Percentiles rank a stretch among this genome's conserved stretches.
Conservation (phyloP, 2,888 invertebrate genomes). For the Graphium colonna region DNA sequence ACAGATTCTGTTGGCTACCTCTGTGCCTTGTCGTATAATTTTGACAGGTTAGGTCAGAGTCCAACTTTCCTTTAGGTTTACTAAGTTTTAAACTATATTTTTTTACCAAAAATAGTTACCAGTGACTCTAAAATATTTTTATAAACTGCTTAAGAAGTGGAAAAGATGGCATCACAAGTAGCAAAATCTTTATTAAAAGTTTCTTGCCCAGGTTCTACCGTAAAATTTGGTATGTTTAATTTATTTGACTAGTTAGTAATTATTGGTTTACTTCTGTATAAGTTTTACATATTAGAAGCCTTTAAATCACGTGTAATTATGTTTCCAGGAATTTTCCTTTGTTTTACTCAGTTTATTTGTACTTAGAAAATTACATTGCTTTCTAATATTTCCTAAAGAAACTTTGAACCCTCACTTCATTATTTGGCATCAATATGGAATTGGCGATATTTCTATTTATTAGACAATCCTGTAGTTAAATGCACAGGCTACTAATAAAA, state of each 20-base stretch:
- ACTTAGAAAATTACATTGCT: slow-evolving; percentile 2
- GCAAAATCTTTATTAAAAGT: slow-evolving; percentile 66
- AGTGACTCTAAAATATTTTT: not conserved
- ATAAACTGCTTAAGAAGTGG: slow-evolving; percentile 12
- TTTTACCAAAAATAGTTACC: slow-evolving; percentile 27
- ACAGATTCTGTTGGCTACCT: too few relatives aligned
- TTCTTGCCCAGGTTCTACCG: slow-evolving; percentile 54
- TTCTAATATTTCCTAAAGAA: slow-evolving; percentile 23
- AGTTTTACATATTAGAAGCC: slow-evolving; percentile 4
- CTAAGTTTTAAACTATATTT: slow-evolving; percentile 33
- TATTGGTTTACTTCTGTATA: slow-evolving; percentile 24
- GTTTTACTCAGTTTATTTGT: not conserved
- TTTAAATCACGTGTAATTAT: not conserved
- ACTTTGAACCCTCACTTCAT: slow-evolving; percentile 35
- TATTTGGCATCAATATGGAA: slow-evolving; percentile 29
- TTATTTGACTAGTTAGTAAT: slow-evolving; percentile 12
- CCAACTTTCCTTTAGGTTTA: slow-evolving; percentile 53
- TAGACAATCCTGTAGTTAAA: too few relatives aligned
- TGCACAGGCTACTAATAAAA: too few relatives aligned
- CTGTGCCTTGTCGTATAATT: slow-evolving; percentile 19
- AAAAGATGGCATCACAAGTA: slow-evolving; percentile 68
- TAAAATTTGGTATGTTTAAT: slow-evolving; percentile 61
- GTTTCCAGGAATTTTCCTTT: not conserved
- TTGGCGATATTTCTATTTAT: too few relatives aligned
- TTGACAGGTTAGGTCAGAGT: slow-evolving; percentile 73